Conservation (phyloP, 1,140 invertebrate genomes). For the Pseudomyrmex pallidus region DNA sequence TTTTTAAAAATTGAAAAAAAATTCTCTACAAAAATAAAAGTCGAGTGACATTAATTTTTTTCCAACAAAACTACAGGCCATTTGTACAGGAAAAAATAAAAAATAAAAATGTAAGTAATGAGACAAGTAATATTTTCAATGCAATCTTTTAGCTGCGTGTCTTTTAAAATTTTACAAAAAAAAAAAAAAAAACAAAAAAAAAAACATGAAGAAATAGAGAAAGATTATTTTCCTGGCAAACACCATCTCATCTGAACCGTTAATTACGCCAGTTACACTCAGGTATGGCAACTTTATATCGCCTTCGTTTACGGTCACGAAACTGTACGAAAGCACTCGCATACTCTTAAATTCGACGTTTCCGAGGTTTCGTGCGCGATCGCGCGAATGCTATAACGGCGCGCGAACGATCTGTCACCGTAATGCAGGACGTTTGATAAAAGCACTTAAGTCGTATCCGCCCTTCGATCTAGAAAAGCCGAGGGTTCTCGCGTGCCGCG, state of each 20-base stretch:
- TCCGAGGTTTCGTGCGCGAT: conserved; percentile 31
- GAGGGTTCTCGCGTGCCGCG: conserved; percentile 61
- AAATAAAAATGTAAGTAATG: no score
- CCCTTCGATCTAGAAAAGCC: conserved; percentile 65
- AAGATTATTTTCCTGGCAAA: neutral
- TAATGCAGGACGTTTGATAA: conserved; percentile 63
- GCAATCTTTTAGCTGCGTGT: neutral
- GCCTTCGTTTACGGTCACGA: neutral
- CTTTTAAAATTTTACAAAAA: neutral
- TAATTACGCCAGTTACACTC: conserved; percentile 3
- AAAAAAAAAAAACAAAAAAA: neutral
- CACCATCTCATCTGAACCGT: no score
- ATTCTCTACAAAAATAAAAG: neutral
- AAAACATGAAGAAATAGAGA: neutral
- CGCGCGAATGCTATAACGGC: conserved; percentile 4
- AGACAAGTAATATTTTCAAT: no score
- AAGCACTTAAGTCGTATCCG: conserved; percentile 72
- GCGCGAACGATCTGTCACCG: conserved; percentile 64
- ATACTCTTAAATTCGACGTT: neutral
- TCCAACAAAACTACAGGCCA: neutral
- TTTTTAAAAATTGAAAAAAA: neutral
- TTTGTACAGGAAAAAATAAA: no score
- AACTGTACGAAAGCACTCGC: neutral
- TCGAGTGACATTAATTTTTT: neutral
- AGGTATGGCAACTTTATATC: neutral